These are phyloP conservation scores for Drosophila arizonae DNA, from an alignment of 1,140 invertebrate species.

Conservation along the genomic window DNA sequence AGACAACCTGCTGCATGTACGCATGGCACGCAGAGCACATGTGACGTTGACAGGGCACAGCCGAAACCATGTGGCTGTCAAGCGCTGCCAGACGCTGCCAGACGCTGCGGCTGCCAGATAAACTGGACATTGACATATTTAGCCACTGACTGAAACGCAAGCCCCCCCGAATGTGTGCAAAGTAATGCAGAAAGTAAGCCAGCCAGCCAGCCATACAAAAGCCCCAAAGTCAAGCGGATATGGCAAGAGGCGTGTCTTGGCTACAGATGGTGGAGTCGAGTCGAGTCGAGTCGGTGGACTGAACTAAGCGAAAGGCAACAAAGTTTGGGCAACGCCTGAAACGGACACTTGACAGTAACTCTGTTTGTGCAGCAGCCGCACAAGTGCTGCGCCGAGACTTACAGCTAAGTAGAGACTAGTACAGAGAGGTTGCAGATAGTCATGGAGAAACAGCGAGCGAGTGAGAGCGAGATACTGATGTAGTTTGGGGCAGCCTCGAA, in stretches of 20 bases:
- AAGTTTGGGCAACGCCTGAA: slow-evolving; percentile 69
- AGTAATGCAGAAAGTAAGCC: slow-evolving; percentile 57
- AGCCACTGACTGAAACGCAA: slow-evolving; percentile 44
- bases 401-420: slow-evolving; percentile 5
- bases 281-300: slow-evolving; percentile 28
- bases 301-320: slow-evolving; percentile 65
- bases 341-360: slow-evolving; percentile 78
- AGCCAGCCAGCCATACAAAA: neutral
- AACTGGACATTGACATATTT: slow-evolving; percentile 72
- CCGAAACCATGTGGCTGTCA: slow-evolving; percentile 67
- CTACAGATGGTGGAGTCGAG: slow-evolving; percentile 11
- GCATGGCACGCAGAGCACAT: neutral
- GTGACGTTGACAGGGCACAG: slow-evolving; percentile 50
- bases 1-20: slow-evolving; percentile 35
- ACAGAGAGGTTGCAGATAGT: neutral
- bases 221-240: slow-evolving; percentile 60
- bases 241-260: slow-evolving; percentile 27
- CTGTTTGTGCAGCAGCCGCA: slow-evolving; percentile 67
- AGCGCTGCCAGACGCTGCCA: slow-evolving; percentile 41
- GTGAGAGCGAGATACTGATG: neutral
- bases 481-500: neutral
- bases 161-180: slow-evolving; percentile 10
- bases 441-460: neutral
- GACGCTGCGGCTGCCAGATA: slow-evolving; percentile 52
- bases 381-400: slow-evolving; percentile 59